Evolutionary conservation across 2,888 invertebrate species (phyloP).

Genomic region (Notocelia uddmanniana): DNA sequence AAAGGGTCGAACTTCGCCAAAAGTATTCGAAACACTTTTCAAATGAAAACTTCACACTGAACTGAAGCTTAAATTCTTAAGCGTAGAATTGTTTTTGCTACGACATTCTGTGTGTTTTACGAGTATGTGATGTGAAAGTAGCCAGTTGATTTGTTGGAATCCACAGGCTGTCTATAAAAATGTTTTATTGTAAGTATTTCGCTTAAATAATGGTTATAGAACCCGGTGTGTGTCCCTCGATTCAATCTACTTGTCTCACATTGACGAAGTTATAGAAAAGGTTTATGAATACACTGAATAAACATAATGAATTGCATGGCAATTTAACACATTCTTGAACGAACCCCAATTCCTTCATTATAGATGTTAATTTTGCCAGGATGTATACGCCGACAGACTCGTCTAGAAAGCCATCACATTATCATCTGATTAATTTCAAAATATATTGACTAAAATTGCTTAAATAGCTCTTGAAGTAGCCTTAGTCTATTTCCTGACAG

Average conservation of each 20-base stretch:
- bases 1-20: conserved; percentile 34
- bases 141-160: conserved; percentile 25
- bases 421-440: no score
- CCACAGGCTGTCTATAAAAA: conserved; percentile 42
- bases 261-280: background rate
- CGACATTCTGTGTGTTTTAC: background rate
- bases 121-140: conserved; percentile 10
- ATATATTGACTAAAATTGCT: no score
- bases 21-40: conserved; percentile 14
- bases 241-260: background rate
- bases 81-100: conserved; percentile 3
- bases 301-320: background rate
- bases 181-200: conserved; percentile 12
- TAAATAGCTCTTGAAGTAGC: no score
- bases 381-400: no score
- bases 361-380: no score
- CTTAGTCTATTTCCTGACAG: no score
- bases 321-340: background rate
- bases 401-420: no score
- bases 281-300: background rate
- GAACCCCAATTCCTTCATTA: background rate
- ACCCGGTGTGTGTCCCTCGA: background rate
- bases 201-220: background rate
- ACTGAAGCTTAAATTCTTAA: conserved; percentile 8
- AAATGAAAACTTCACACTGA: background rate